Evolutionary conservation across 2,888 invertebrate genomes (phyloP), one percentile per base, ranked within the genome.

Genomic region (Volucella inflata): DNA sequence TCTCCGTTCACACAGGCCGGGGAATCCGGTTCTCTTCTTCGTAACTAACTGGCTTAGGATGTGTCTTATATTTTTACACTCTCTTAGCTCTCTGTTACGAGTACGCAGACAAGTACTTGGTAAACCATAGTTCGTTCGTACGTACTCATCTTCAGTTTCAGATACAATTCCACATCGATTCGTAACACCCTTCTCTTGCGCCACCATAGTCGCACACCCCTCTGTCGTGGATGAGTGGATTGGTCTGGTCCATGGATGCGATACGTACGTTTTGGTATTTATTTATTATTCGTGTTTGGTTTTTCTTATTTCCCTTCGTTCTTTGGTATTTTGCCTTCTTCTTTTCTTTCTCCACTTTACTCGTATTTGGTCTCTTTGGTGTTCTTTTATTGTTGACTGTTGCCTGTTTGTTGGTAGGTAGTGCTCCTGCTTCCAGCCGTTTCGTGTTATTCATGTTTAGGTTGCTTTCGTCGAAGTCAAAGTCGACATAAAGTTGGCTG

Each of bases 401-500:
- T 60, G 36, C 30, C 48, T 30, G 42, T 59, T 50, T 72, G 62
- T 71, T 75, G 4, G 30, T 75, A 64, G 75, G 68, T 79, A 30
- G 72, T 72, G 72, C 64, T 77, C 50, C 40, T 50, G 71, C n/a
- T 57, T 17, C 76, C 60, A 74, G 68, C 60, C 70, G 70, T 76
- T 72, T 50, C 80, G 80, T 85, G 84, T 71, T 80, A 80, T 76
- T 72, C 72, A 72, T 76, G 80, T 71, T 76, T 21, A 67, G 67
- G 67, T 79, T 68, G 74, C 14, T 46, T 44, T 62, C n/a, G 48
- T n/a, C 16, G 62, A 14, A 53, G 70, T 16, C 50, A 12, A n/a
- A 51, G 57, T 60, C 30, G 30, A 30, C 0, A 30, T 6, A 30
- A 30, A 30, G 30, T 30, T 30, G 6, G 30, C 6, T 30, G 30